phyloP scores from a whole-genome alignment of 30 jellyfish, hydroid and myxozoan genomes.

The Chrysaora quinquecirrha region DNA sequence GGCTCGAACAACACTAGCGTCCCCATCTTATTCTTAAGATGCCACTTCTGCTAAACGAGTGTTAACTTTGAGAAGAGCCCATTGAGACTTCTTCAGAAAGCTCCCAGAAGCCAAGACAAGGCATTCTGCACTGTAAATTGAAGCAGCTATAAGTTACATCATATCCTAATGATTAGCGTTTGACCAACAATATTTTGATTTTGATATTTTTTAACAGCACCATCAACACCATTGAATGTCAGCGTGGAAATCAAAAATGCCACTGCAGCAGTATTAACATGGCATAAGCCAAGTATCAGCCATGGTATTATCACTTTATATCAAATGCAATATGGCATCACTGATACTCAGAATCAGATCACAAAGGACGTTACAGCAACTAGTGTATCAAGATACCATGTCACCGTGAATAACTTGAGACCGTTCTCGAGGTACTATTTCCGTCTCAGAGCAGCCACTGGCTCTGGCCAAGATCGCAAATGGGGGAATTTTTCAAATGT shows the following conservation, averaged over 20 bases:
- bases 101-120: too few species aligned
- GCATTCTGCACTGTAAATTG: too few species aligned
- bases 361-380: neutral
- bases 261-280: constrained; percentile 10
- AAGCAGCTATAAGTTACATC: too few species aligned
- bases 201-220: constrained; percentile 11
- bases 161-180: neutral
- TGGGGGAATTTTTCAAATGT: constrained; percentile 51
- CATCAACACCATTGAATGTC: constrained; percentile 43
- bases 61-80: too few species aligned
- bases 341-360: neutral
- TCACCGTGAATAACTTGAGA: neutral
- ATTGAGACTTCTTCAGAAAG: too few species aligned
- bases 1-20: too few species aligned
- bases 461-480: neutral
- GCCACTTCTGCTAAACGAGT: too few species aligned
- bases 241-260: neutral
- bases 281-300: constrained; percentile 24
- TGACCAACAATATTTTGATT: too few species aligned
- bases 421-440: constrained; percentile 37
- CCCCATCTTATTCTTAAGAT: too few species aligned
- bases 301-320: constrained; percentile 32
- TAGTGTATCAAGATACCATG: neutral
- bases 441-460: constrained; percentile 54
- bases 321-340: constrained; percentile 29